Base-by-base conservation (phyloP, 2,888 invertebrate genomes). In the Lepidocyrtinus sp. region DNA sequence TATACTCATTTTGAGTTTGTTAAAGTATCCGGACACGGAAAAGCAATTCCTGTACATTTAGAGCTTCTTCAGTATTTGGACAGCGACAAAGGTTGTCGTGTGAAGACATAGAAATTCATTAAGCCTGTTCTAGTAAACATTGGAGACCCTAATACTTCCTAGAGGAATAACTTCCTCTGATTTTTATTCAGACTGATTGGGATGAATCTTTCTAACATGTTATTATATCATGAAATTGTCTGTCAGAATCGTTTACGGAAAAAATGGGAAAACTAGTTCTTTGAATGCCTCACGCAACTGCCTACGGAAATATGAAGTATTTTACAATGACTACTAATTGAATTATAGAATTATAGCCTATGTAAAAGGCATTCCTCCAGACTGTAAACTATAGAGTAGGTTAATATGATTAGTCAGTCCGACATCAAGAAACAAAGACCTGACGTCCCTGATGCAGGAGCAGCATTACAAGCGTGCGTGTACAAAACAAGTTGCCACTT, bases 321-420 rank as follows among this genome's bases (percentile, higher is more conserved):
- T 5, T 36, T 36, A 36, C n/a, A n/a, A n/a, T n/a, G 36, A 36
- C 12, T 12, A 36, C 68, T 75, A 75, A 75, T 75, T 75, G 68
- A 67, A 67, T 25, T 19, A 17, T 24, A 9, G 59, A 62, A 62
- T 71, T 36, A n/a, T n/a, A n/a, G 63, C 9, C 36, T 61, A 46
- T 22, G 27, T 25, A 22, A 24, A 2, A 55, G 1, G 27, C 26
- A 25, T 19, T 36, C 64, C 55, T 55, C 15, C 55, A 17, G 15
- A 55, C 19, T 59, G 59, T 5, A 17, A 5, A 12, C 15, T 12
- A 3, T 59, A n/a, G 7, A 7, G 68, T 70, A 67, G 67, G 77
- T 77, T 77, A 77, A 77, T 77, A 61, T 72, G 64, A 77, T 77
- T 77, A 72, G 72, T n/a, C 7, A 36, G 12, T 61, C 61, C 17